phyloP scores from a whole-genome alignment of 2,888 invertebrate species.

The Tachina fera region DNA sequence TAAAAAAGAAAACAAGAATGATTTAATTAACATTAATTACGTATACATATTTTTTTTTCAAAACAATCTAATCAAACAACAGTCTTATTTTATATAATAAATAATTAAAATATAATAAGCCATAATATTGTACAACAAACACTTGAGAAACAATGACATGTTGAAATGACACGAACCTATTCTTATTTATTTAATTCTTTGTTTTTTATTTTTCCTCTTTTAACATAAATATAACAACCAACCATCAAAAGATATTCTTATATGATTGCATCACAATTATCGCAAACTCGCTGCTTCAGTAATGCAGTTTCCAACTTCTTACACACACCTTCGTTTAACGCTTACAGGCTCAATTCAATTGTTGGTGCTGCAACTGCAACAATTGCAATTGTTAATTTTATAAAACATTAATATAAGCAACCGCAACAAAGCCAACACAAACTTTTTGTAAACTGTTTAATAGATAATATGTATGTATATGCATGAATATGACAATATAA shows the following conservation, averaged over 20 bases:
- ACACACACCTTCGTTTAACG: conserved; percentile 43
- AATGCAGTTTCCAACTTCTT: conserved; percentile 62
- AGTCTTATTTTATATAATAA: conserved; percentile 5
- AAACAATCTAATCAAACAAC: background rate
- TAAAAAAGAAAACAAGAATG: background rate
- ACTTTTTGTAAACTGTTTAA: conserved; percentile 30
- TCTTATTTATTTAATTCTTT: conserved; percentile 29
- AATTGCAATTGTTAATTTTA: conserved; percentile 57
- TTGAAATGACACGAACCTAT: conserved; percentile 72
- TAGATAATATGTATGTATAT: too few relatives aligned
- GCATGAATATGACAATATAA: too few relatives aligned
- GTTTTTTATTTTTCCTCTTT: conserved; percentile 19
- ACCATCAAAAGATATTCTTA: conserved; percentile 53
- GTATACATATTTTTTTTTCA: background rate
- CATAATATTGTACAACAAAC: conserved; percentile 5
- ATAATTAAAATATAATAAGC: conserved; percentile 25
- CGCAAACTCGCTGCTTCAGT: conserved; percentile 56
- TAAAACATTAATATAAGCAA: conserved; percentile 5
- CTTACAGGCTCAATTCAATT: conserved; percentile 58
- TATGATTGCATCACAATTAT: conserved; percentile 56
- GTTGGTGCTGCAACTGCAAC: conserved; percentile 54
- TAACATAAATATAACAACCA: conserved; percentile 27
- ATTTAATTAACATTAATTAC: background rate
- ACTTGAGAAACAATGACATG: conserved; percentile 45
- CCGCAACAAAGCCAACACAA: conserved; percentile 32